Percentiles rank a stretch among this genome's conserved stretches.
Evolutionary conservation across 2,113 vertebrate species (phyloP).

Genomic region (Dendrocopos noguchii): DNA sequence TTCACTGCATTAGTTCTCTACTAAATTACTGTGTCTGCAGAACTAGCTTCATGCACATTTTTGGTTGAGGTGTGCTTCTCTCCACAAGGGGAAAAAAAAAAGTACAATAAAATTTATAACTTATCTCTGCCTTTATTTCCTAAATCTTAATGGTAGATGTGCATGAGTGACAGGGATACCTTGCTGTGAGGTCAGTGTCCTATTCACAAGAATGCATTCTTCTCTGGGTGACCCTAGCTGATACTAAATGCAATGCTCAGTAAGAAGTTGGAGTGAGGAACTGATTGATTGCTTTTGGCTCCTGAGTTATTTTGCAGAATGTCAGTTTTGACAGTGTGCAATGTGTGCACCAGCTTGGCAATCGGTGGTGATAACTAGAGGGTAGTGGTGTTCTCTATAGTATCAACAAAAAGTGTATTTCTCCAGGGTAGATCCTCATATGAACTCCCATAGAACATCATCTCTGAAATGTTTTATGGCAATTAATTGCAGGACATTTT

Average conservation of each 20-base stretch:
- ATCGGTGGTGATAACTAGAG: not conserved
- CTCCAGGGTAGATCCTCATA: not conserved
- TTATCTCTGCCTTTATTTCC: not conserved
- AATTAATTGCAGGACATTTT: not conserved
- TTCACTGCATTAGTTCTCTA: not conserved
- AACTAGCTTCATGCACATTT: not conserved
- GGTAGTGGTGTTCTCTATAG: not conserved
- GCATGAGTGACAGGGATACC: not conserved
- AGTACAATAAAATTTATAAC: not conserved
- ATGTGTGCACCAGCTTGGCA: not conserved
- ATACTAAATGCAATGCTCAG: not conserved
- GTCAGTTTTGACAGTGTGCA: not conserved
- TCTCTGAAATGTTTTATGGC: not conserved
- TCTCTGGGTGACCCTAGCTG: not conserved
- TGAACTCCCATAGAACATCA: not conserved
- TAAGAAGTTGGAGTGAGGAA: not conserved
- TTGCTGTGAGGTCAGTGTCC: not conserved
- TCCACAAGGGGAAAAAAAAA: not conserved
- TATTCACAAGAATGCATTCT: not conserved
- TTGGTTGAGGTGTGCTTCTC: not conserved
- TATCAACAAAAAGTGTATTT: not conserved
- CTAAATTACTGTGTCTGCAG: not conserved
- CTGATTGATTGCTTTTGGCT: not conserved
- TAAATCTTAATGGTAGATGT: not conserved
- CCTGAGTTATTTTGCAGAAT: not conserved